Percentiles rank a stretch among this genome's conserved stretches.
Evolutionary conservation across 2,797 vertebrate genomes (phyloP).

Genomic region (Melanotaenia maccullochi): DNA sequence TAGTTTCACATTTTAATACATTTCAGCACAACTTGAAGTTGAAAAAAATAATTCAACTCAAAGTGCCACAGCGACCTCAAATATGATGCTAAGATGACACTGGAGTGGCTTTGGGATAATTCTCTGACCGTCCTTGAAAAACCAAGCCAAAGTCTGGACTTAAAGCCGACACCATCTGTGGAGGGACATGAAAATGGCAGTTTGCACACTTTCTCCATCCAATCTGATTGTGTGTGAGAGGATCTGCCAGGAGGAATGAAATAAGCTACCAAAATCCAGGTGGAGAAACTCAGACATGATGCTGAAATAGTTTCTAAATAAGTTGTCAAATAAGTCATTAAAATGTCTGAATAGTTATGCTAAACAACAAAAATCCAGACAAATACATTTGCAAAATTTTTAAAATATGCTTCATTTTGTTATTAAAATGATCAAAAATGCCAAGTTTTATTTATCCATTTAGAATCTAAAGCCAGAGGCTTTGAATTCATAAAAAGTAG

Average conservation of each 20-base stretch:
- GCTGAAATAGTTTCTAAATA: too few species aligned
- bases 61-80: neutral
- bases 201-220: neutral
- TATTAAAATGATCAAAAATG: too few species aligned
- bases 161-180: constrained; percentile 21
- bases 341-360: too few species aligned
- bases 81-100: neutral
- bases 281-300: neutral
- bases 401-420: too few species aligned
- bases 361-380: too few species aligned
- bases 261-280: neutral
- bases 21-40: neutral
- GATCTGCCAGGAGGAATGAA: constrained; percentile 10
- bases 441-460: too few species aligned
- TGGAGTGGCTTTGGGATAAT: neutral
- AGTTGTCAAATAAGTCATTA: too few species aligned
- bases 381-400: too few species aligned
- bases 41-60: neutral
- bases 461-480: too few species aligned
- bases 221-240: constrained; percentile 10
- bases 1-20: neutral
- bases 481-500: too few species aligned
- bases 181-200: constrained; percentile 18
- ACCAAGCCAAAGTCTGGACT: constrained; percentile 15
- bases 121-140: constrained; percentile 3